Base-by-base conservation (phyloP, 2,888 invertebrate species). In the Drosophila acutilabella region DNA sequence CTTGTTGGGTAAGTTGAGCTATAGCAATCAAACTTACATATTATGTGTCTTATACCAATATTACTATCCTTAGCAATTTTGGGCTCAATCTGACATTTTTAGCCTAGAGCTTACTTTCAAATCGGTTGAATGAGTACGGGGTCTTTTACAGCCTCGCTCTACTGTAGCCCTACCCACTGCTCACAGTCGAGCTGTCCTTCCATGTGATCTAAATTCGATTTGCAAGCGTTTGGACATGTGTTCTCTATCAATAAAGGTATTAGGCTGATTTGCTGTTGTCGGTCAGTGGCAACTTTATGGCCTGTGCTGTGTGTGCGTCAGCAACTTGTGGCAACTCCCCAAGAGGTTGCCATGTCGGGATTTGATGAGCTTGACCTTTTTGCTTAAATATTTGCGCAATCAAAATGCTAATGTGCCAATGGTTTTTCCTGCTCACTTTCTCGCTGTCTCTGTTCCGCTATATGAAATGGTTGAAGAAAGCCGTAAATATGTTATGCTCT, bases 281-380 rank as follows among this genome's bases (percentile, higher is more conserved):
- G 10, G 48, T 48, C 48, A 48, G 33, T 13, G 48, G 48, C 16
- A 47, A 30, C 16, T 48, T 30, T 48, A 16, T 16, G 13, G 33
- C 48, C 11, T 0, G 13, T 8, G 5, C 23, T 23, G 23, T 30
- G 30, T 51, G 23, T 57, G 57, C 23, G 47, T 57, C 45, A 57
- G 47, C 47, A 48, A 40, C 38, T 48, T 57, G 40, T 57, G 57
- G 47, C 40, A 14, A n/a, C 47, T n/a, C 45, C 44, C 33, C 36
- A 57, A 36, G 45, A 47, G 47, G 13, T 48, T 47, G 38, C 26
- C 57, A 47, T 38, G 45, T 38, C 14, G 45, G 33, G 16, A 57
- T 48, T 57, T 57, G 47, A 57, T 57, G 47, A 48, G 38, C 44
- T 38, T 48, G 57, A 47, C 47, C 38, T 47, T 57, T 47, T 40